phyloP scores from a whole-genome alignment of 2,797 vertebrate genomes.

The Enteromius radiatus region DNA sequence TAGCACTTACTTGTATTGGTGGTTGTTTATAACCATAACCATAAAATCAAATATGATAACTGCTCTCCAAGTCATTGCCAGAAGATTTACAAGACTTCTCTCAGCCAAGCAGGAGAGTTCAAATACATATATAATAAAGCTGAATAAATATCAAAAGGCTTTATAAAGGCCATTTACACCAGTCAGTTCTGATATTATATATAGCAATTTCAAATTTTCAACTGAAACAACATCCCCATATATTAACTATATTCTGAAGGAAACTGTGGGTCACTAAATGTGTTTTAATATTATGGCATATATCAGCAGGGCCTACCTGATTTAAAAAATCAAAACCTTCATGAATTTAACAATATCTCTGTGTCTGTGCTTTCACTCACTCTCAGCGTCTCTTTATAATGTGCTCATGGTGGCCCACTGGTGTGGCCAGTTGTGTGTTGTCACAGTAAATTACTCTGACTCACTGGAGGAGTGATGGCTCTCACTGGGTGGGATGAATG shows the following conservation, averaged over 20 bases:
- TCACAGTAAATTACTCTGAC: slow-evolving; percentile 77
- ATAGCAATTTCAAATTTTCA: not conserved
- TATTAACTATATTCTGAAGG: not conserved
- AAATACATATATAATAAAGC: slow-evolving; percentile 43
- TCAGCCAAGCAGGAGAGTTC: slow-evolving; percentile 17
- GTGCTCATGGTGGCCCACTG: slow-evolving; percentile 69
- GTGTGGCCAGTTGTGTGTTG: slow-evolving; percentile 73
- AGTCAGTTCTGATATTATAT: not conserved
- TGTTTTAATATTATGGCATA: not conserved
- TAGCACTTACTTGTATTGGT: not conserved
- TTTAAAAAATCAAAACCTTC: not conserved
- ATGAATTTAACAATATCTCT: slow-evolving; percentile 7
- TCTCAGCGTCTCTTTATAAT: slow-evolving; percentile 32
- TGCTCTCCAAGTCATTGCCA: slow-evolving; percentile 33
- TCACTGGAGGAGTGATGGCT: slow-evolving; percentile 69
- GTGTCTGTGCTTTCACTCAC: too few species aligned
- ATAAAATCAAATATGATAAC: slow-evolving; percentile 20
- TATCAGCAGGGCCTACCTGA: not conserved
- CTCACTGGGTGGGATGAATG: slow-evolving; percentile 63
- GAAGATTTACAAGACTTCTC: slow-evolving; percentile 50
- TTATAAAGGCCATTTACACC: not conserved
- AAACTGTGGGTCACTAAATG: not conserved
- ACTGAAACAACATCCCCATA: too few species aligned
- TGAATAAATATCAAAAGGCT: slow-evolving; percentile 36
- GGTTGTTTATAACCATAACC: slow-evolving; percentile 12